A percentile compares a stretch with the other conserved stretches of the same genome.
phyloP scores from a whole-genome alignment of 2,888 invertebrate species.

The Mesorhabditis belari region DNA sequence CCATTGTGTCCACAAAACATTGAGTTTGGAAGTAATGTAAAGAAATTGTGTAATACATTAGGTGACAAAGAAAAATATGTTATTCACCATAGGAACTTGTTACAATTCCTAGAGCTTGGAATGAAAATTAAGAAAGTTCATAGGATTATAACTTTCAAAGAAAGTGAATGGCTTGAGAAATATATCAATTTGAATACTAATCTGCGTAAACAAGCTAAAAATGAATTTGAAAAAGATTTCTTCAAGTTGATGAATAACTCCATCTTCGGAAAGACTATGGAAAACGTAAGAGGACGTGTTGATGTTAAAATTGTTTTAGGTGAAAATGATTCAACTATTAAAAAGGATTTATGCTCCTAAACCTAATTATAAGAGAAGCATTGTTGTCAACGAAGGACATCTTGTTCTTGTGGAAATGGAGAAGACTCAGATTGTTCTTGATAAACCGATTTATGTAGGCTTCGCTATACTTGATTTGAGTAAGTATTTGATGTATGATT shows the following conservation, averaged over 20 bases:
- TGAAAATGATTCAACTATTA: slow-evolving; percentile 14
- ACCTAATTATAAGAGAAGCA: slow-evolving; percentile 19
- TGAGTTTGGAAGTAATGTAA: slow-evolving; percentile 11
- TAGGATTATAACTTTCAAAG: slow-evolving; percentile 25
- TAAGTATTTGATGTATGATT: too few species aligned
- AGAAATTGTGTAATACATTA: slow-evolving; percentile 24
- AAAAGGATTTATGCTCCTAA: slow-evolving; percentile 12
- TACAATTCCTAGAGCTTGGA: not conserved
- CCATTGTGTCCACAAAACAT: slow-evolving; percentile 35
- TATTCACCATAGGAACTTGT: not conserved
- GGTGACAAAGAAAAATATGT: not conserved
- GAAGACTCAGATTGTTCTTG: slow-evolving; percentile 18
- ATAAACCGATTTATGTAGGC: too few species aligned
- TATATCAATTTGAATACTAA: slow-evolving; percentile 22
- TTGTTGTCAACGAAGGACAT: slow-evolving; percentile 19
- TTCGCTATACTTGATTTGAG: slow-evolving; percentile 20
- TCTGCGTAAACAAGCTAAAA: slow-evolving; percentile 33
- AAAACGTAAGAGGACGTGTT: slow-evolving; percentile 48
- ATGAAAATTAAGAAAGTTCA: slow-evolving; percentile 15
- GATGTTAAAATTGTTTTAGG: slow-evolving; percentile 6
- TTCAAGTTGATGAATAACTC: slow-evolving; percentile 55
- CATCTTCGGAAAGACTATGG: slow-evolving; percentile 55
- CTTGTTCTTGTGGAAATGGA: slow-evolving; percentile 17
- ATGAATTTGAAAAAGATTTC: slow-evolving; percentile 52
- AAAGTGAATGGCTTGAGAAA: slow-evolving; percentile 11